Evolutionary conservation across 2,888 invertebrate species (phyloP), one percentile per base, ranked within the genome.

Genomic region (Apodemia duryi): DNA sequence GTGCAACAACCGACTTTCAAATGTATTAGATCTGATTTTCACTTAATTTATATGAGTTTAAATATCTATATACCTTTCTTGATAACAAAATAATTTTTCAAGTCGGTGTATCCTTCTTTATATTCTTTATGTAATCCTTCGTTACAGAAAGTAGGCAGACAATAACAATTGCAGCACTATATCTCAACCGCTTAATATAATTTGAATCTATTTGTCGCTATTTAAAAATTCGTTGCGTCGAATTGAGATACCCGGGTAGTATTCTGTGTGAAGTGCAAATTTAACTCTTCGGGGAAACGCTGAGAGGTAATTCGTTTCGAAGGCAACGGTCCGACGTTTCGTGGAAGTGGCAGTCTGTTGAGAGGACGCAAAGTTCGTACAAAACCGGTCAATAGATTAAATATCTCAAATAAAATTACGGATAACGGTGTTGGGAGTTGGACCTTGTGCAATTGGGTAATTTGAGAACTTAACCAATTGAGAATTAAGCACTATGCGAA

Each of bases 231-330:
- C 57, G 57, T 57, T 32, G 35, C 57, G 32, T 57, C 35, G 57
- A 57, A 57, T 57, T 57, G 57, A 13, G 35, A 57, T 57, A 57
- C 13, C 35, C 32, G 29, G 57, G 10, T 11, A 57, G 32, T 57
- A 57, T 57, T 57, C 57, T 13, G 32, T 35, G 32, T 57, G 57
- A 57, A 57, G 57, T 57, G 57, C 57, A 57, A 57, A 57, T 57
- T 57, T 57, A 32, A 60, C 35, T 35, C 57, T 60, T 60, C 35
- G 57, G 57, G 57, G 57, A 60, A 60, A 60, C 13, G 57, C 13
- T 60, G 57, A 60, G 57, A 60, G 57, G 57, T 35, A 60, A 60
- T 60, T 60, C 57, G 32, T 60, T 60, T n/a, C 32, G 32, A 32
- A 32, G 57, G 32, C 57, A 57, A 29, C 57, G 29, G 29, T 57